Evolutionary conservation across 2,113 vertebrate genomes (phyloP), one percentile per base, ranked within the genome.

Genomic region (Riparia riparia): DNA sequence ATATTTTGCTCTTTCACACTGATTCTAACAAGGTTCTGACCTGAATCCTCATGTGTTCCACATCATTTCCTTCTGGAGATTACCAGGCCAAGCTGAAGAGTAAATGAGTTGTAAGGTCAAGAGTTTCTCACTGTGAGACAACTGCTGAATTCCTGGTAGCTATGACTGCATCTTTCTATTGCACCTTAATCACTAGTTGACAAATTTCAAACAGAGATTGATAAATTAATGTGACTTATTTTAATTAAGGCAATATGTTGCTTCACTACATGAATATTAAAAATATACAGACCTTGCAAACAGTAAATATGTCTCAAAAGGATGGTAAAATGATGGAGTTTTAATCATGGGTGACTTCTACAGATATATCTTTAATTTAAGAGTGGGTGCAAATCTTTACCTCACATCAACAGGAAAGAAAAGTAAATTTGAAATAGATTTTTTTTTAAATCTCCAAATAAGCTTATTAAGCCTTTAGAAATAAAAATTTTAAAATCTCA

Each of bases 101-200:
- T 95, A 97, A 96, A 96, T 95, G 96, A 97, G 91, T 97, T 96
- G 92, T 96, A 97, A 97, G 97, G 97, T 97, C 97, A 98, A 97
- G 95, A 96, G 96, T 93, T 96, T 93, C 96, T 97, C 17, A 88
- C 93, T 91, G 96, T 92, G 92, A 95, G 90, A 96, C 96, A 97
- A 97, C 96, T 91, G 91, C 91, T 96, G 77, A 97, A 97, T 94
- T 97, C 88, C 86, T 96, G 84, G 95, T 97, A 92, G 77, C 64
- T 95, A 42, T 97, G 95, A 96, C 83, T 97, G 85, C 90, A 88
- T 93, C 85, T 97, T 95, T 84, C 92, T 89, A 65, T 92, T 91
- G 86, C 76, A 82, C 82, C 79, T 96, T 97, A 97, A 98, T 95
- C 90, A 94, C 81, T 87, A 96, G 96, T 90, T 96, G 91, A 96